Base-by-base conservation (phyloP, 2,797 vertebrate species). In the Esox masquinongy region DNA sequence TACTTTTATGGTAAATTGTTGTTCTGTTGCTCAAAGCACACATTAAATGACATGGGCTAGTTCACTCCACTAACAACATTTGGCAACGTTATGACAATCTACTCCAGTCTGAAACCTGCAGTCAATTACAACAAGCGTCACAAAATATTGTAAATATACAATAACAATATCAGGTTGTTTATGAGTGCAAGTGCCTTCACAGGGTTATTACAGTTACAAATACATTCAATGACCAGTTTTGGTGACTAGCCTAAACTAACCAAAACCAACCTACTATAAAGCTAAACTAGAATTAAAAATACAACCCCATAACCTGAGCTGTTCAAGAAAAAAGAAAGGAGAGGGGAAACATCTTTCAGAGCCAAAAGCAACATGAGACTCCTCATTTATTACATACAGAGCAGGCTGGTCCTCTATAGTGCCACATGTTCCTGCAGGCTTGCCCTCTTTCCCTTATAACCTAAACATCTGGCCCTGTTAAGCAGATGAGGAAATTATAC, bases 321-420 rank as follows among this genome's bases (percentile, higher is more conserved):
- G 78, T 80, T 84, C 77, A 73, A 79, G 76, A 53, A 75, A 78
- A 71, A 22, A 79, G 68, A 73, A 67, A 31, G 73, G 72, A 72
- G 73, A 79, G 61, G 77, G 66, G 74, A 84, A 86, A 84, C 66
- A 73, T 82, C 56, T 85, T 80, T 68, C 70, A 63, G 34, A 73
- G 85, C 82, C 79, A 80, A 87, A 77, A 81, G 72, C 86, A 88
- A 86, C 76, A 82, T 8, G 69, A 75, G 72, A 22, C 66, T 74
- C 19, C 77, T 31, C 47, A 81, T 74, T 26, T 64, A 26, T 64
- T 29, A 64, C 15, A 64, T 31, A 76, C 73, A 80, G 43, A 85
- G 74, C 72, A n/a, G 84, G 68, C 77, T 77, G 75, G 59, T 50
- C 12, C 78, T 74, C 80, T 73, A 81, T 71, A 79, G 70, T 71